A percentile compares a stretch with the other conserved stretches of the same genome.
phyloP scores from a whole-genome alignment of 37 sponge, comb jelly and placozoan species.

The Spongilla lacustris region DNA sequence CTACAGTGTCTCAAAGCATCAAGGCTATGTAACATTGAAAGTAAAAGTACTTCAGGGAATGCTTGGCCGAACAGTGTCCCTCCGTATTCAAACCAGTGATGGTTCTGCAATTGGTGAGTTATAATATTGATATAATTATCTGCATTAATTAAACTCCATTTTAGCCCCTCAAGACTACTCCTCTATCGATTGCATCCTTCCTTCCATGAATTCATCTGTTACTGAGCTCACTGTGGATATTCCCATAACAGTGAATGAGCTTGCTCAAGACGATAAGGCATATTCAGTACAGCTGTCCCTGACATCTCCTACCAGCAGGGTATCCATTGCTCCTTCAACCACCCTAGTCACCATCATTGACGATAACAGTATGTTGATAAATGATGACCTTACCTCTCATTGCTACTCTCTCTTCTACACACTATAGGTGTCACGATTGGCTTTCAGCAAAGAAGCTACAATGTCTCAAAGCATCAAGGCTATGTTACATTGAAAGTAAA shows the following conservation, averaged over 20 bases:
- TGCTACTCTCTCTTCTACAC: too few species aligned
- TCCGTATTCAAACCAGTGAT: neutral
- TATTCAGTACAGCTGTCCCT: neutral
- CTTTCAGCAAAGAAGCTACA: neutral
- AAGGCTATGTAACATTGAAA: neutral
- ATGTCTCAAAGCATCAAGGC: neutral
- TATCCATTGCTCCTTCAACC: neutral
- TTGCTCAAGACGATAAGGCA: neutral
- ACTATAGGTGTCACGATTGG: neutral
- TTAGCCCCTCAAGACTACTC: neutral
- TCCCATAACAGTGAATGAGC: neutral
- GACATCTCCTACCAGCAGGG: neutral
- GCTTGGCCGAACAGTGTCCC: neutral
- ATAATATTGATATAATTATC: neutral
- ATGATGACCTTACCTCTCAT: too few species aligned
- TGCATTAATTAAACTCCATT: too few species aligned
- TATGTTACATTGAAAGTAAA: neutral
- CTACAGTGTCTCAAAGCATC: neutral
- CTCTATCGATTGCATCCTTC: neutral
- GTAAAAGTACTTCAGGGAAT: neutral
- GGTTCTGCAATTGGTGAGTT: neutral
- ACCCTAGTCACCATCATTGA: neutral
- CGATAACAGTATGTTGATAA: neutral
- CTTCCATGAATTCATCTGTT: neutral
- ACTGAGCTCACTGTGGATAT: neutral